These are phyloP conservation scores for Gnathonemus longibarbis DNA, from an alignment of 2,113 vertebrate genomes.

Conservation along the genomic window DNA sequence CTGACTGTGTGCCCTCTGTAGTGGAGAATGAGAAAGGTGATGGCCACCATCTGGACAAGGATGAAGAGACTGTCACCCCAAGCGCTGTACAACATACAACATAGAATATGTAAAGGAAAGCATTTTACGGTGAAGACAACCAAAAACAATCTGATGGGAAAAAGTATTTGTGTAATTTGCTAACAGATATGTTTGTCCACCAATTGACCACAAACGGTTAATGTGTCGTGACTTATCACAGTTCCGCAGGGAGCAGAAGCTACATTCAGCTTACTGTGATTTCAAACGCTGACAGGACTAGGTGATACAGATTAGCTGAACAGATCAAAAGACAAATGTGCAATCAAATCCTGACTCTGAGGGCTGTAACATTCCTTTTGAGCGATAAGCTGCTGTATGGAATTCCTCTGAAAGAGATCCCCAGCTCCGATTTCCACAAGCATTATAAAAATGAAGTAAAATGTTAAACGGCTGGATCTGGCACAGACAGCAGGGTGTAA, in stretches of 20 bases:
- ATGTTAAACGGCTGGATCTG: not conserved
- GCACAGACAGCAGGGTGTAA: not conserved
- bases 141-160: not conserved
- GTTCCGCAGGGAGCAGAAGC: not conserved
- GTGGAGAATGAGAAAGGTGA: slow-evolving; percentile 66
- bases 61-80: slow-evolving; percentile 74
- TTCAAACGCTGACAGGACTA: not conserved
- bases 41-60: slow-evolving; percentile 57
- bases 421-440: not conserved
- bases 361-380: not conserved
- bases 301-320: not conserved
- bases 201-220: not conserved
- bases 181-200: not conserved
- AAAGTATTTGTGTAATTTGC: not conserved
- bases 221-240: not conserved
- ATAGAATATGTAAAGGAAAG: not conserved
- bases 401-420: not conserved
- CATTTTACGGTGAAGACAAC: not conserved
- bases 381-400: not conserved
- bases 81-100: slow-evolving; percentile 54
- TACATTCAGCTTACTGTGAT: not conserved
- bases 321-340: not conserved
- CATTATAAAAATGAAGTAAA: not conserved
- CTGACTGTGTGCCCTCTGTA: slow-evolving; percentile 50
- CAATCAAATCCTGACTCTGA: not conserved